A percentile compares a stretch with the other conserved stretches of the same genome.
Conservation (phyloP, 37 sponge, comb jelly and placozoan genomes). For the Bolinopsis microptera region DNA sequence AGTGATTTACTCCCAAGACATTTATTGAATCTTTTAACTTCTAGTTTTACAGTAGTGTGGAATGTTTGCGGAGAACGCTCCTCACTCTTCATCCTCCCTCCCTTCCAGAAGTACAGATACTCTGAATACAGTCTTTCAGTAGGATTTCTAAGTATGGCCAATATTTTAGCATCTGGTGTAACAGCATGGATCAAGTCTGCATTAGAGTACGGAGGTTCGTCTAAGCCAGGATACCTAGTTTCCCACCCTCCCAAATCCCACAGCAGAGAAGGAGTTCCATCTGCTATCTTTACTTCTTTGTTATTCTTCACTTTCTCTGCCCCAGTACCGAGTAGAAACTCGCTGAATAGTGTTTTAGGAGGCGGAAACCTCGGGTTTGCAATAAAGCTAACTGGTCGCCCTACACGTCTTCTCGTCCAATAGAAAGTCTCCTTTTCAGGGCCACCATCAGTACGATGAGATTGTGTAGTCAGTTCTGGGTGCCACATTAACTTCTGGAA, state of each 20-base stretch:
- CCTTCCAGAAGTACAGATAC: slow-evolving; percentile 68
- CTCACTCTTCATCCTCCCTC: slow-evolving; percentile 3
- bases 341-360: neutral
- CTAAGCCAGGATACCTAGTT: neutral
- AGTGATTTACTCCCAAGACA: neutral
- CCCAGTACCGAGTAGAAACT: neutral
- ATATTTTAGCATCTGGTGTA: slow-evolving; percentile 68
- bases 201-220: slow-evolving; percentile 1
- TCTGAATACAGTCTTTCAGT: slow-evolving; percentile 70
- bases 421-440: neutral
- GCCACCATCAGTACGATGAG: neutral
- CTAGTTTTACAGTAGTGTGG: neutral
- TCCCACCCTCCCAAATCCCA: slow-evolving; percentile 45
- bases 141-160: slow-evolving; percentile 70
- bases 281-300: neutral
- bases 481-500: slow-evolving; percentile 23
- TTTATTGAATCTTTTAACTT: neutral
- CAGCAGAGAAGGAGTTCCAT: slow-evolving; percentile 34
- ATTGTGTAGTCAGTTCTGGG: neutral
- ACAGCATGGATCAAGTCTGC: slow-evolving; percentile 53
- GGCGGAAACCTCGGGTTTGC: neutral
- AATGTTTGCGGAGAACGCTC: neutral
- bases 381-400: neutral
- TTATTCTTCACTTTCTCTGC: neutral
- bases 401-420: neutral